Evolutionary conservation across 2,888 invertebrate genomes (phyloP), one percentile per base, ranked within the genome.

Genomic region (Aleiodes testaceus): DNA sequence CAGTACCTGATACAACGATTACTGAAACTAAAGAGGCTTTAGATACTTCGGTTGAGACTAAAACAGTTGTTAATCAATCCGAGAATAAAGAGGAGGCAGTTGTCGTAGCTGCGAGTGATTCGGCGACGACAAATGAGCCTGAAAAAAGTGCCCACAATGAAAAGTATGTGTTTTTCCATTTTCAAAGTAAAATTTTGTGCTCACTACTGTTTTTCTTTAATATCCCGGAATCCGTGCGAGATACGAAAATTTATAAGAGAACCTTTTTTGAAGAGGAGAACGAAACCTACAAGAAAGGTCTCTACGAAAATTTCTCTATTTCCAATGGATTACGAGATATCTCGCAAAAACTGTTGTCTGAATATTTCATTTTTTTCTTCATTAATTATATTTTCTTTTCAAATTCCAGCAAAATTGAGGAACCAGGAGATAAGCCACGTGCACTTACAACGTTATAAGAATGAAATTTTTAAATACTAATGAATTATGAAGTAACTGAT

Each of bases 371-470:
- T 61, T 49, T n/a, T 55, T 12, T 16, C 18, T 4, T 18, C 12
- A 20, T 61, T 69, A n/a, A 12, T 53, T 55, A 22, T 16, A 7
- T 11, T 26, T 49, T 59, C 26, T 53, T 53, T 53, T 12, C 9
- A 5, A 9, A n/a, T 70, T 70, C 3, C n/a, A 71, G 71, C 6
- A 63, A 66, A 63, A 26, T 30, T 52, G 67, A 67, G 3, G 61
- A 71, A n/a, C 45, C 63, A 18, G 66, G 49, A 11, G 63, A 63
- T 26, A 67, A 71, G 49, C 26, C 66, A 47, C 66, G 30, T 30
- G 42, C 71, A 52, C 71, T 71, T 44, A 71, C 66, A 26, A 52
- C 61, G 42, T 71, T 71, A 52, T 71, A 71, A 66, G 47, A 59
- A 55, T 20, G 12, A 16, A 30, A 26, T 26, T 50, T 66, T 61